Evolutionary conservation across 2,113 vertebrate genomes (phyloP).

Genomic region (Echinops telfairi): DNA sequence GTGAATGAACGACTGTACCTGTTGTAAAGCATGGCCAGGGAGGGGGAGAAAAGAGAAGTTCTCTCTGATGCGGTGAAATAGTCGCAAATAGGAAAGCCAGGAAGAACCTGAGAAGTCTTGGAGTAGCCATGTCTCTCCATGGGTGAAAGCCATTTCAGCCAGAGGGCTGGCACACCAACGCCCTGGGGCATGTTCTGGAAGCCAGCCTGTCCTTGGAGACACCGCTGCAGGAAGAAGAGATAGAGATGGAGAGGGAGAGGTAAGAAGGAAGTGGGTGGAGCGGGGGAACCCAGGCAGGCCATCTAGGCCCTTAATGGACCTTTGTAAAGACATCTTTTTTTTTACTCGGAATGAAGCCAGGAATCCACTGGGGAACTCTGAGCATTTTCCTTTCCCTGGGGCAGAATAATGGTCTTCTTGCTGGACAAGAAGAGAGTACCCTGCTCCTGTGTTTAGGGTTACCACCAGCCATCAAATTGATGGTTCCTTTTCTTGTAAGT

Average conservation of each 20-base stretch:
- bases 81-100: too few relatives aligned
- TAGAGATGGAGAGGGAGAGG: background rate
- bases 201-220: background rate
- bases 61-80: background rate
- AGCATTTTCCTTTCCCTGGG: background rate
- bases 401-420: background rate
- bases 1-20: background rate
- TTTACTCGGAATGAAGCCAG: background rate
- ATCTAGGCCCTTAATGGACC: background rate
- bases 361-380: background rate
- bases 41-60: background rate
- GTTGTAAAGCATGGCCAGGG: background rate
- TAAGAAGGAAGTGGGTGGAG: background rate
- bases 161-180: background rate
- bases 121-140: background rate
- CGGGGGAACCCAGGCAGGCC: background rate
- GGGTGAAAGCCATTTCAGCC: background rate
- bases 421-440: background rate
- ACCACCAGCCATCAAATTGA: background rate
- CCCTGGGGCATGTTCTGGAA: background rate
- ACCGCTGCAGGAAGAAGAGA: background rate
- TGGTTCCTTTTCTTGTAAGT: constrained; percentile 34
- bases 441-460: constrained; percentile 20
- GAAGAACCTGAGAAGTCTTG: too few relatives aligned
- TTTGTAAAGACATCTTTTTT: background rate